Conservation (phyloP, 2,113 vertebrate species). For the Anhinga rufa region DNA sequence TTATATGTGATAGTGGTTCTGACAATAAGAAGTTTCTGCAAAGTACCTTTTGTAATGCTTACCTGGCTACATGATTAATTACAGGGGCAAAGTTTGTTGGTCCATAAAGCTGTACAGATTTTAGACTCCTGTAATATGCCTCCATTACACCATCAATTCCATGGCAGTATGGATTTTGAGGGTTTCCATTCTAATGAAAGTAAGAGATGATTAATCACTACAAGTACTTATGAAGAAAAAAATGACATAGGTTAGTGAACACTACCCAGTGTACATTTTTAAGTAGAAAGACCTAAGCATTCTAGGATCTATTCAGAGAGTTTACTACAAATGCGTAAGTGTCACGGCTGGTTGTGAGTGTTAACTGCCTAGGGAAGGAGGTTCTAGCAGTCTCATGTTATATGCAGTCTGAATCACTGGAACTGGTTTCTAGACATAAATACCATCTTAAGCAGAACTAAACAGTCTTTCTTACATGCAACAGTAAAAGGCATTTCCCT, state of each 20-base stretch:
- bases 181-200: constrained; percentile 87
- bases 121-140: constrained; percentile 93
- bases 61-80: constrained; percentile 98
- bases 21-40: background rate
- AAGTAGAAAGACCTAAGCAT: background rate
- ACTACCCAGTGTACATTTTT: background rate
- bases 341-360: background rate
- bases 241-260: background rate
- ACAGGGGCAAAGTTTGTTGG: constrained; percentile 98
- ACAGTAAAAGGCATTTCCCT: background rate
- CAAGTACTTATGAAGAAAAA: background rate
- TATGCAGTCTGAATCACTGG: background rate
- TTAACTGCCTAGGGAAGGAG: background rate
- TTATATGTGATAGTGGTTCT: background rate
- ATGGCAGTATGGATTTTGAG: constrained; percentile 92
- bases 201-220: background rate
- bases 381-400: background rate
- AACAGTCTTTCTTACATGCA: background rate
- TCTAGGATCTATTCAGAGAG: background rate
- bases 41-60: background rate
- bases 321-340: background rate
- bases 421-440: background rate
- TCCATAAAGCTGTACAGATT: constrained; percentile 90
- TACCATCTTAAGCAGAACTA: background rate
- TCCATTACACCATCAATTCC: constrained; percentile 97